phyloP scores from a whole-genome alignment of 2,888 invertebrate species.

The Tiliacea citrago region DNA sequence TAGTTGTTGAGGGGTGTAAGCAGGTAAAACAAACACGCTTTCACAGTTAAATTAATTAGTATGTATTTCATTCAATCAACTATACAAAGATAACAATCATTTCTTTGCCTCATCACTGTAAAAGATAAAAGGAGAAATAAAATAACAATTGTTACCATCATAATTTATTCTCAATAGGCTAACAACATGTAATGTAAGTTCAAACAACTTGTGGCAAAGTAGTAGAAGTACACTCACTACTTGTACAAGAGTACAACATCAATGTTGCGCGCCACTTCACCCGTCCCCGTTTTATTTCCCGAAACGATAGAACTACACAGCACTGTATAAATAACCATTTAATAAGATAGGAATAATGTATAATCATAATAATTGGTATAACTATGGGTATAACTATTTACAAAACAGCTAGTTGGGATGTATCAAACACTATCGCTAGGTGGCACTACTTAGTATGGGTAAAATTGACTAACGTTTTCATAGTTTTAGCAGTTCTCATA shows the following conservation, averaged over 20 bases:
- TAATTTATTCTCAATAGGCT: slow-evolving; percentile 62
- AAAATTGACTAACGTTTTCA: slow-evolving; percentile 19
- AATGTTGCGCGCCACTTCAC: slow-evolving; percentile 1
- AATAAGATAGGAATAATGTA: slow-evolving; percentile 9
- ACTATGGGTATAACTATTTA: slow-evolving; percentile 46
- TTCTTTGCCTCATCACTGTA: slow-evolving; percentile 10
- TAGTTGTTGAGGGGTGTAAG: background rate
- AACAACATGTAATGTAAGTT: slow-evolving; percentile 53
- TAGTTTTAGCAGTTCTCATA: slow-evolving; percentile 1
- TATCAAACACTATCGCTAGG: slow-evolving; percentile 47
- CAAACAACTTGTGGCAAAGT: slow-evolving; percentile 38
- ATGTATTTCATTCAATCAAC: slow-evolving; percentile 33
- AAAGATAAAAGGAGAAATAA: slow-evolving; percentile 44
- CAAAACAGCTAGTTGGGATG: slow-evolving; percentile 45
- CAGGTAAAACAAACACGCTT: slow-evolving; percentile 4
- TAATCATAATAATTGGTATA: slow-evolving; percentile 15
- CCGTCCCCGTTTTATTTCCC: slow-evolving; percentile 24
- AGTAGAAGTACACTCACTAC: slow-evolving; percentile 33
- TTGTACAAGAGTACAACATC: slow-evolving; percentile 39
- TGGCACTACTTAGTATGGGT: slow-evolving; percentile 22
- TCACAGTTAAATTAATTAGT: slow-evolving; percentile 17
- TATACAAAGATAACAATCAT: slow-evolving; percentile 20
- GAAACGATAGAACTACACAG: slow-evolving; percentile 39
- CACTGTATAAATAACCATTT: slow-evolving; percentile 25
- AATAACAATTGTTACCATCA: slow-evolving; percentile 55